Evolutionary conservation across 2,113 vertebrate genomes (phyloP), one percentile per base, ranked within the genome.

Genomic region (Columba janthina): DNA sequence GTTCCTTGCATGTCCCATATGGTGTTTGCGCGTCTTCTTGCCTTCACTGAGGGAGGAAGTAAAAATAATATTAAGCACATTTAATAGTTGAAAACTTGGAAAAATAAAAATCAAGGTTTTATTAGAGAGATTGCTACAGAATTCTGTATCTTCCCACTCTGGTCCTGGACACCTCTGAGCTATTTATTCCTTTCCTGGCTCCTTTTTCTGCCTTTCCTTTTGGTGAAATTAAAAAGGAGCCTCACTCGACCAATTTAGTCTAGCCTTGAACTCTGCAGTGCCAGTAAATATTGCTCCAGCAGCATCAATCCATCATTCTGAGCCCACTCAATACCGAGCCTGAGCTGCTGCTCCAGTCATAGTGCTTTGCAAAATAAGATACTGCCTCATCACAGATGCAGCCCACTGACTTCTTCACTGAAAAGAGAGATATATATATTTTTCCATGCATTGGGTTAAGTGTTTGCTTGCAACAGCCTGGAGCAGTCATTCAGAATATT

Each of bases 401-500:
- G 70, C 92, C 67, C 74, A 61, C 93, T 94, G 88, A 38, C 53
- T 93, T 78, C 75, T 62, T 32, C 76, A 32, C 54, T 64, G 44
- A 64, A 86, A 95, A 86, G 42, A 57, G 31, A 50, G 50, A 57
- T 73, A 16, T 57, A 24, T 50, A 6, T 60, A 18, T 48, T 28
- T 62, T 42, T 48, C 21, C 32, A 2, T 42, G 56, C 66, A 50
- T 48, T 76, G 66, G 79, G 42, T 88, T 32, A 73, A 93, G 70
- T 26, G 36, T 89, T 89, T 51, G 40, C 84, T 94, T 31, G 26
- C 75, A 75, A 73, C 62, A 92, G 91, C 86, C 95, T 82, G 78
- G 71, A 96, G 94, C 58, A 91, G 71, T 40, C 90, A 92, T 95
- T 96, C 65, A 94, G 94, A 94, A 87, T 84, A 78, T 93, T 95